Conservation (phyloP, 2,797 vertebrate genomes). For the Danio tinwini region DNA sequence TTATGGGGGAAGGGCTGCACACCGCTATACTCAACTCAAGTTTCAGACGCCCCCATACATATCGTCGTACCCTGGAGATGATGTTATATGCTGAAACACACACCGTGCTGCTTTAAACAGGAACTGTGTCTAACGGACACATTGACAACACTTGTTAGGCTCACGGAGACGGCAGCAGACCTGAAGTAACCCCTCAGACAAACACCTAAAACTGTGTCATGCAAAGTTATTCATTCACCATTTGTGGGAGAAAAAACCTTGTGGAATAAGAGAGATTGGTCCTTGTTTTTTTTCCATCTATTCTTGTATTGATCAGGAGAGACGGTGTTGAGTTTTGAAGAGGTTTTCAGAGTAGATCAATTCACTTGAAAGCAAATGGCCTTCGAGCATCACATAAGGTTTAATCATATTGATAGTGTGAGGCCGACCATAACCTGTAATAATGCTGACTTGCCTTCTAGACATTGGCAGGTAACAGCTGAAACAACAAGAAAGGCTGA, state of each 20-base stretch:
- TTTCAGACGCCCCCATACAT: background rate
- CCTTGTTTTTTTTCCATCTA: background rate
- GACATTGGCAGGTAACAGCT: background rate
- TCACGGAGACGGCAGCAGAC: slow-evolving; percentile 3
- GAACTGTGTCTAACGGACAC: background rate
- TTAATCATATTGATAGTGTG: slow-evolving; percentile 4
- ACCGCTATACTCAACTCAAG: slow-evolving; percentile 17
- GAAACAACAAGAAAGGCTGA: background rate
- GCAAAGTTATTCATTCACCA: slow-evolving; percentile 27
- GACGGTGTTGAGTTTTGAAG: slow-evolving; percentile 9
- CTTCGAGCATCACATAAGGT: background rate
- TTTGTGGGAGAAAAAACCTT: background rate
- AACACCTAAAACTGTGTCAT: slow-evolving; percentile 4
- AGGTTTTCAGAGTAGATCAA: slow-evolving; percentile 1
- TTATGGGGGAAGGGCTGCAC: slow-evolving; percentile 19
- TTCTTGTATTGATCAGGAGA: background rate
- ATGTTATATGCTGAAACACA: background rate
- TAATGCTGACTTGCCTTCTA: background rate
- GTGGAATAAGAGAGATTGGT: background rate
- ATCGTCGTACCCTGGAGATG: background rate
- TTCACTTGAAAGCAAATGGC: background rate
- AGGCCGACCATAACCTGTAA: slow-evolving; percentile 5
- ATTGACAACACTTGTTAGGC: background rate
- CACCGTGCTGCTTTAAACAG: background rate
- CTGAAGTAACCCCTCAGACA: slow-evolving; percentile 7